phyloP scores from a whole-genome alignment of 2,888 invertebrate genomes.

The Galerucella calmariensis region DNA sequence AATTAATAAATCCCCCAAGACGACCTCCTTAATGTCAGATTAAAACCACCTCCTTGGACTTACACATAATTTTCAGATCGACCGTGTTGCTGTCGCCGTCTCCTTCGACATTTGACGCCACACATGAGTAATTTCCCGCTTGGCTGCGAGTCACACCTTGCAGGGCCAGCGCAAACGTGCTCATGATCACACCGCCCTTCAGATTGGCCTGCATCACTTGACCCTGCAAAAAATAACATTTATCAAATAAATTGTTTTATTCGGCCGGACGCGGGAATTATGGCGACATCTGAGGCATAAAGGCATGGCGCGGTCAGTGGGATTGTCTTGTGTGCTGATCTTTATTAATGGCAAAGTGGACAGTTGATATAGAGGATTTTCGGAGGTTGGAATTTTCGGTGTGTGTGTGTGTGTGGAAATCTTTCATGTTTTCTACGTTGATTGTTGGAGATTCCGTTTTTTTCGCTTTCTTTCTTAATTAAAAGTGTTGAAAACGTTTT shows the following conservation, averaged over 20 bases:
- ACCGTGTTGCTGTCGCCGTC: slow-evolving; percentile 87
- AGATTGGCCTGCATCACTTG: slow-evolving; percentile 87
- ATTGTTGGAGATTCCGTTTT: slow-evolving; percentile 19
- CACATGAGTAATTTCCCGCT: slow-evolving; percentile 89
- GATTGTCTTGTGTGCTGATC: slow-evolving; percentile 34
- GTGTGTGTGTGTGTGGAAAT: slow-evolving; percentile 8
- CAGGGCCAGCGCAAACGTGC: slow-evolving; percentile 82
- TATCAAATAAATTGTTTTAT: slow-evolving; percentile 40
- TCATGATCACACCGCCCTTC: slow-evolving; percentile 87
- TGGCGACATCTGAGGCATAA: slow-evolving; percentile 27
- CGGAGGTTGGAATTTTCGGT: slow-evolving; percentile 17
- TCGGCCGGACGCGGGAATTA: slow-evolving; percentile 26
- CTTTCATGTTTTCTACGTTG: slow-evolving; percentile 16
- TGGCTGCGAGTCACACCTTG: slow-evolving; percentile 83
- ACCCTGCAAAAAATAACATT: slow-evolving; percentile 69
- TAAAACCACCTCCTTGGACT: slow-evolving; percentile 66
- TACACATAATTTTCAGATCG: slow-evolving; percentile 89
- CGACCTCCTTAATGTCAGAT: slow-evolving; percentile 39
- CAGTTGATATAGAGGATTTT: slow-evolving; percentile 35
- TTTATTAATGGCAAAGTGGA: slow-evolving; percentile 33
- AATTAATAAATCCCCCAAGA: slow-evolving; percentile 32
- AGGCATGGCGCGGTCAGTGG: slow-evolving; percentile 26
- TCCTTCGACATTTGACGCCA: slow-evolving; percentile 91
- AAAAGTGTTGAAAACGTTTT: background rate
- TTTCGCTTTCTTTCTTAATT: slow-evolving; percentile 34